Evolutionary conservation across 2,113 vertebrate genomes (phyloP), one percentile per base, ranked within the genome.

Genomic region (Anolis sagrei): DNA sequence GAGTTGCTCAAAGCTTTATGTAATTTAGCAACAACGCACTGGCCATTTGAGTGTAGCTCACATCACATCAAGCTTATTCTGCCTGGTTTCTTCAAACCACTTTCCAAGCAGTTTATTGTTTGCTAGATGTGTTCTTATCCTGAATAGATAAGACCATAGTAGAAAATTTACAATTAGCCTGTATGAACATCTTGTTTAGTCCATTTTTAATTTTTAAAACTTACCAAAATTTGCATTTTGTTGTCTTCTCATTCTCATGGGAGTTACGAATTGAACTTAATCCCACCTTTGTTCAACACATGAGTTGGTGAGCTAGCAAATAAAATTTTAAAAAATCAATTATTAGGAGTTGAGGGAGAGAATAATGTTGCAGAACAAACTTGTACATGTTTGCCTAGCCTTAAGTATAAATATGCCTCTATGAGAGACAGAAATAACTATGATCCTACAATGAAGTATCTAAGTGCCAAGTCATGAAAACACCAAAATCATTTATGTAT

Each of bases 401-500:
- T 44, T 18, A 11, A 10, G 21, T 27, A 44, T 75, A 75, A 75
- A 48, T 27, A 75, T 48, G 21, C 4, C 23, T 14, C 10, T 75
- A 48, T 7, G 1, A 39, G 72, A 19, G 8, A 27, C 25, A 23
- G 13, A 39, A 23, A 74, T 21, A 74, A 36, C 23, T 74, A 44
- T 74, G 25, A 51, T 73, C 76, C 54, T 81, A 90, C 39, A 91
- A 86, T 68, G 29, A 92, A 93, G 90, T 86, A 83, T 91, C 79
- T 14, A 91, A 92, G 90, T 85, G 82, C 90, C 81, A 81, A 48
- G 80, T 74, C 86, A 36, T 13, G 88, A 89, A 92, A 91, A 93
- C 62, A 68, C 23, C 34, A 72, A 4, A 18, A 21, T 3, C 69
- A 34, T 72, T 72, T 72, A 7, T 5, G 32, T 44, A 44, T 44